Conservation (phyloP, 2,888 invertebrate species). For the Amorpha juglandis region DNA sequence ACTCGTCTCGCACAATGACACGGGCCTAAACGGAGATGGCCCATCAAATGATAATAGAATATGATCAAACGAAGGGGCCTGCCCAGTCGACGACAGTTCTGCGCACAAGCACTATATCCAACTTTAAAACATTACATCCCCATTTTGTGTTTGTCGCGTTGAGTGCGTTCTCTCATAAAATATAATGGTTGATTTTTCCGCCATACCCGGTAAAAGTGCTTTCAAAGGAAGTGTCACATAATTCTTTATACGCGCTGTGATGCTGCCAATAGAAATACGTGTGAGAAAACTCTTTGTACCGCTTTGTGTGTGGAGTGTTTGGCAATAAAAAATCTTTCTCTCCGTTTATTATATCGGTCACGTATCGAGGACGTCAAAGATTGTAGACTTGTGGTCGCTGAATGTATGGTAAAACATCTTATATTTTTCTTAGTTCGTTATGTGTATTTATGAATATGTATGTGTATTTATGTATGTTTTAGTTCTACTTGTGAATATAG, state of each 20-base stretch:
- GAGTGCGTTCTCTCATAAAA: conserved; percentile 60
- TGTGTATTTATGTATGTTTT: background rate
- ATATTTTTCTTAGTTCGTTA: background rate
- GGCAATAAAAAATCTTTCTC: conserved; percentile 9
- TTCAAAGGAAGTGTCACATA: conserved; percentile 36
- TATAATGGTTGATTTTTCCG: conserved; percentile 56
- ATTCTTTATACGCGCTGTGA: conserved; percentile 23
- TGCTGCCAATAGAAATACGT: conserved; percentile 17
- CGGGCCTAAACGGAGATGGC: conserved; percentile 75
- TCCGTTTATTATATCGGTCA: conserved; percentile 4
- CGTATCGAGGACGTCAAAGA: conserved; percentile 5
- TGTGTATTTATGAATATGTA: too few species aligned
- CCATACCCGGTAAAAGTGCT: conserved; percentile 44
- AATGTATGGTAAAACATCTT: conserved; percentile 13
- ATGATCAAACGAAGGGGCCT: conserved; percentile 73
- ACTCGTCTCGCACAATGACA: conserved; percentile 63
- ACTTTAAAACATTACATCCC: conserved; percentile 16
- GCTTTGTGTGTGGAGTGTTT: conserved; percentile 17
- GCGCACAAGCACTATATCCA: conserved; percentile 55
- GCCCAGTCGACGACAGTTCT: conserved; percentile 64
- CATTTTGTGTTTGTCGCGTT: conserved; percentile 32
- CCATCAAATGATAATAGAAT: conserved; percentile 79
- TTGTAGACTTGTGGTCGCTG: conserved; percentile 9
- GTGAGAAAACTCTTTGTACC: conserved; percentile 16
- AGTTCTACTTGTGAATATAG: background rate